A percentile compares a stretch with the other conserved stretches of the same genome.
These are phyloP conservation scores for Bradypodion pumilum DNA, from an alignment of 2,797 vertebrate species.

Conservation along the genomic window DNA sequence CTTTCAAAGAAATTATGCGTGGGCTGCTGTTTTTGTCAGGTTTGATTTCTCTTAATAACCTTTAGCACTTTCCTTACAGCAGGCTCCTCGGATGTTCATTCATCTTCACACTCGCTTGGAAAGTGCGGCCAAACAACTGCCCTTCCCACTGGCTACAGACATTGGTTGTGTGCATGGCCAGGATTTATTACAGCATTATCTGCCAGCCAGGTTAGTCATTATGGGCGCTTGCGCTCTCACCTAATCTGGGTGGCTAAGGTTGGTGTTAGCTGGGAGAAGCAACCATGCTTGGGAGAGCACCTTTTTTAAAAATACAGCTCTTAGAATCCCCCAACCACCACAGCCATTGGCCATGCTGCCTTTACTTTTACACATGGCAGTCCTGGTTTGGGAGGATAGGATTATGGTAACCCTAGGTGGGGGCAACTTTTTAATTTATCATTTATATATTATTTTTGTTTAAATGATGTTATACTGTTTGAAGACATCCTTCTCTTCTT, in stretches of 20 bases:
- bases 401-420: no score
- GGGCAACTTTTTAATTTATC: no score
- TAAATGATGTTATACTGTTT: no score
- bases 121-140: rapidly evolving
- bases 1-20: conserved; percentile 12
- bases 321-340: no score
- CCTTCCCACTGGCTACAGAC: background rate
- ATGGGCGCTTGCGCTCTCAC: background rate
- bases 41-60: background rate
- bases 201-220: background rate
- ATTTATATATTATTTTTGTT: no score
- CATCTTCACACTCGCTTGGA: rapidly evolving
- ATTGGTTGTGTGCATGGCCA: background rate
- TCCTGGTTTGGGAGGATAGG: no score
- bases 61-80: background rate
- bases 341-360: no score
- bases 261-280: background rate
- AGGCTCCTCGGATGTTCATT: background rate
- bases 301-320: no score
- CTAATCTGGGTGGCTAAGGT: background rate
- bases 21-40: conserved; percentile 13
- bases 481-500: no score
- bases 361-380: no score
- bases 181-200: background rate
- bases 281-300: no score